Evolutionary conservation across 2,888 invertebrate genomes (phyloP).

Genomic region (Epinotia ramella): DNA sequence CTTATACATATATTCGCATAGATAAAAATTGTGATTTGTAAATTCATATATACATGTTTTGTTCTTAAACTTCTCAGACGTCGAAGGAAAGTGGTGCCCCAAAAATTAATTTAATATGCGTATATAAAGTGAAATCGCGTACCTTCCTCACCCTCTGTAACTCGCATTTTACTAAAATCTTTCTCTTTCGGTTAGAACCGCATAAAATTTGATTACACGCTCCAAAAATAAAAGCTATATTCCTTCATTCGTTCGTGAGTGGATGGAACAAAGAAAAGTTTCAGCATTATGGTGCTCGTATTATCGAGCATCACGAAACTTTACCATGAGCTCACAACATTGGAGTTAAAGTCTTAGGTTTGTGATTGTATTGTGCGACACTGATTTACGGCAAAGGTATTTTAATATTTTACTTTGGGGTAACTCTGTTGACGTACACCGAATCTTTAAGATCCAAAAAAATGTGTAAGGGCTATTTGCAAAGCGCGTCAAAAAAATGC

Average conservation of each 20-base stretch:
- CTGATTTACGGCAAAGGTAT: background rate
- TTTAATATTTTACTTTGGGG: no score
- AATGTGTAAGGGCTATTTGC: no score
- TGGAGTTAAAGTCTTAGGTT: background rate
- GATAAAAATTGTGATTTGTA: no score
- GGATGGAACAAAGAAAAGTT: constrained; percentile 39
- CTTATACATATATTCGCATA: no score
- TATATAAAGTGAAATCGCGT: constrained; percentile 4
- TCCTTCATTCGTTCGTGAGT: constrained; percentile 43
- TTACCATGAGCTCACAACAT: constrained; percentile 9
- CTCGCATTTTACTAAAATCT: constrained; percentile 42
- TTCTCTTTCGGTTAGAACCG: constrained; percentile 41
- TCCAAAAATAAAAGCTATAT: constrained; percentile 42
- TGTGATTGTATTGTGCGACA: background rate
- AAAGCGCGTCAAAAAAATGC: no score
- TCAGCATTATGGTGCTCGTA: constrained; percentile 15
- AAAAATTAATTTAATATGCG: constrained; percentile 36
- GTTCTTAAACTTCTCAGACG: background rate
- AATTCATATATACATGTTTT: background rate
- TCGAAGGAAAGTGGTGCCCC: constrained; percentile 1
- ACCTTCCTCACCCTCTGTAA: constrained; percentile 24
- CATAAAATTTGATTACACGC: constrained; percentile 45
- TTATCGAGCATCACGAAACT: constrained; percentile 34
- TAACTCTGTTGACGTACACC: no score
- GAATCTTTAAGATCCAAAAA: no score